Percentiles rank a stretch among this genome's conserved stretches.
Conservation (phyloP, 2,797 vertebrate species). For the Ataeniobius toweri region DNA sequence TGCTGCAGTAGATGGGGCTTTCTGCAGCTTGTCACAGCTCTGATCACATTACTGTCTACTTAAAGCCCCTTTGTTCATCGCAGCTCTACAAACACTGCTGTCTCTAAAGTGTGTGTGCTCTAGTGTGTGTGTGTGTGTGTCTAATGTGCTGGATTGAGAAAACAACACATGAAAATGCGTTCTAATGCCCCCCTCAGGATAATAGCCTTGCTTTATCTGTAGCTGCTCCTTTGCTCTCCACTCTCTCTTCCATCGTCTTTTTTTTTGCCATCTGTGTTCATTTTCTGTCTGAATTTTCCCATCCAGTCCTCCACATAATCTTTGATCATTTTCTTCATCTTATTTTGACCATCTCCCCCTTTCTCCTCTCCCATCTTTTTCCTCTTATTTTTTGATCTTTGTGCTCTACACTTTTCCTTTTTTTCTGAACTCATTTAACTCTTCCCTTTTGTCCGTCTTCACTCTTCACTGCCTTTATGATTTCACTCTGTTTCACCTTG, state of each 20-base stretch:
- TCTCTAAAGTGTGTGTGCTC: conserved; percentile 49
- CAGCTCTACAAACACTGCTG: conserved; percentile 52
- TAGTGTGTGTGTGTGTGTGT: conserved; percentile 31
- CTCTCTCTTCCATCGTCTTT: conserved; percentile 24
- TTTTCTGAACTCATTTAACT: conserved; percentile 37
- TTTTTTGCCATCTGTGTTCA: conserved; percentile 11
- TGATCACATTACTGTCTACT: conserved; percentile 74
- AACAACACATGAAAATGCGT: conserved; percentile 60
- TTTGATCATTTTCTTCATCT: conserved; percentile 43
- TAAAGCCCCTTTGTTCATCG: conserved; percentile 70
- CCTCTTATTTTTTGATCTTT: conserved; percentile 39
- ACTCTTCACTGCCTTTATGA: conserved; percentile 36
- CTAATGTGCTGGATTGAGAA: conserved; percentile 47
- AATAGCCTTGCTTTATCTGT: conserved; percentile 67
- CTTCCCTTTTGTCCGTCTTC: conserved; percentile 28
- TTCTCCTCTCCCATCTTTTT: conserved; percentile 28
- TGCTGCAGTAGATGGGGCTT: conserved; percentile 40
- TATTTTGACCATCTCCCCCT: conserved; percentile 39
- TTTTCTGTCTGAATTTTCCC: conserved; percentile 49
- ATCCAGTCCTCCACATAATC: conserved; percentile 44
- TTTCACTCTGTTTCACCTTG: conserved; percentile 40
- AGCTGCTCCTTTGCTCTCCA: conserved; percentile 45
- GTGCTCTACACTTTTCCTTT: conserved; percentile 24
- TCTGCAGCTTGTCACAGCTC: conserved; percentile 58
- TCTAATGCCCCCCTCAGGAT: conserved; percentile 65